These are phyloP conservation scores for Arctocebus calabarensis DNA, from an alignment of 2,797 vertebrate species.

Conservation along the genomic window DNA sequence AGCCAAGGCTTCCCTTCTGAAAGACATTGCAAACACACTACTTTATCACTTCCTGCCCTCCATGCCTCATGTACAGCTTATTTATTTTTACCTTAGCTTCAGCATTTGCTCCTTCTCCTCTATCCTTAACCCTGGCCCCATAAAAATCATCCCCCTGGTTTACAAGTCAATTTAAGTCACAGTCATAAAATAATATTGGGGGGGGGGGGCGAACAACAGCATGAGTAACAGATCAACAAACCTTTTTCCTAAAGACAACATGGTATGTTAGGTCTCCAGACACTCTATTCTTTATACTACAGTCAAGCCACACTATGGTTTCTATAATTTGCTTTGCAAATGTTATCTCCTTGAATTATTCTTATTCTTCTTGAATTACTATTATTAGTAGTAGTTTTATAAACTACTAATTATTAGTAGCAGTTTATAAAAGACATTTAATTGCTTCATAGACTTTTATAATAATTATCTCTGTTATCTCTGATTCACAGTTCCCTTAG, in stretches of 20 bases:
- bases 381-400: too few species aligned
- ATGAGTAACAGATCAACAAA: background rate
- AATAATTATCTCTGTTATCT: too few species aligned
- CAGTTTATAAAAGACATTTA: too few species aligned
- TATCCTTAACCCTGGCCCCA: background rate
- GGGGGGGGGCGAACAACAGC: background rate
- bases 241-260: background rate
- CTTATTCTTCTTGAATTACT: too few species aligned
- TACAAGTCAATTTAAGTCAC: background rate
- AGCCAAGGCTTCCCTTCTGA: rapidly evolving
- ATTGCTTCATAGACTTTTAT: too few species aligned
- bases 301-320: background rate
- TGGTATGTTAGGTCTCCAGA: background rate
- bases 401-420: too few species aligned
- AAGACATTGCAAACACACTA: background rate
- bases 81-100: background rate
- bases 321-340: background rate
- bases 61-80: background rate
- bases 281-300: background rate
- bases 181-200: background rate
- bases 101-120: background rate
- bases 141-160: background rate
- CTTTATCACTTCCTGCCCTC: background rate
- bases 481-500: background rate
- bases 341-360: background rate